A percentile compares a stretch with the other conserved stretches of the same genome.
Conservation (phyloP, 2,888 invertebrate genomes). For the Thalpophila matura region DNA sequence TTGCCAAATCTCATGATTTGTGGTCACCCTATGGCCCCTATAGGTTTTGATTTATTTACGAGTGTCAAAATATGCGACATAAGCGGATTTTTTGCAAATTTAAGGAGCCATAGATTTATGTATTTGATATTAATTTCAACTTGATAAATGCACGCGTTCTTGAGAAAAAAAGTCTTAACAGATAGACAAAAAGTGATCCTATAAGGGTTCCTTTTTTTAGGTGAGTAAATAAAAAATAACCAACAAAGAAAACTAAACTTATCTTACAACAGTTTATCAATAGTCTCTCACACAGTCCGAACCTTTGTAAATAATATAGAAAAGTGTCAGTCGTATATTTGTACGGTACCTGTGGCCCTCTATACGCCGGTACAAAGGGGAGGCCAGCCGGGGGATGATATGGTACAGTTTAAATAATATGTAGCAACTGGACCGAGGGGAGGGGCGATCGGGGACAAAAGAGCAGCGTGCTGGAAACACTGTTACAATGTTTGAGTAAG, state of each 20-base stretch:
- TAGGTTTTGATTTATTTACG: too few relatives aligned
- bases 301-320: conserved; percentile 24
- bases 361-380: conserved; percentile 51
- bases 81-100: too few relatives aligned
- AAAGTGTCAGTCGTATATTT: conserved; percentile 46
- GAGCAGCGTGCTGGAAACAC: conserved; percentile 36
- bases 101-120: too few relatives aligned
- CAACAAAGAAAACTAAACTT: conserved; percentile 1
- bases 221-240: too few relatives aligned
- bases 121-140: too few relatives aligned
- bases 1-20: too few relatives aligned
- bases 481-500: conserved; percentile 33
- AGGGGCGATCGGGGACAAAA: conserved; percentile 28
- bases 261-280: conserved; percentile 5
- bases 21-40: too few relatives aligned
- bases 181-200: too few relatives aligned
- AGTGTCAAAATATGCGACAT: too few relatives aligned
- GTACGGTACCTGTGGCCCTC: conserved; percentile 42
- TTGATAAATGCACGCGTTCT: too few relatives aligned
- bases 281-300: conserved; percentile 1
- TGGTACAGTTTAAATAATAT: conserved; percentile 58
- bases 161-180: too few relatives aligned
- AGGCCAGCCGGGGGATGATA: conserved; percentile 36
- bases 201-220: too few relatives aligned
- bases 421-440: conserved; percentile 36